phyloP scores from a whole-genome alignment of 2,888 invertebrate genomes.

The Argyresthia goedartella region DNA sequence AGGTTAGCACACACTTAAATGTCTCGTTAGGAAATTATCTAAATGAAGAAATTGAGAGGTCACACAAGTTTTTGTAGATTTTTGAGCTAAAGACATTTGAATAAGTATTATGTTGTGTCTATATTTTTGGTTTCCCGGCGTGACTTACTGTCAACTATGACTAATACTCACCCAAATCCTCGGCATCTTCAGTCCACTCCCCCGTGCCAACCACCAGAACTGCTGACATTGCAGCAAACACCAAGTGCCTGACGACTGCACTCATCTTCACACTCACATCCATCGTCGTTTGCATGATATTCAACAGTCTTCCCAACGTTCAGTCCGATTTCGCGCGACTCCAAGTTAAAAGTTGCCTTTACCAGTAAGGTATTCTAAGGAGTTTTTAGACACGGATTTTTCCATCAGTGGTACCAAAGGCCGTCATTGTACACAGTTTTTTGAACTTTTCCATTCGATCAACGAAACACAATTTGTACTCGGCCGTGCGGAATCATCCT shows the following conservation, averaged over 20 bases:
- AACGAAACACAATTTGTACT: too few relatives aligned
- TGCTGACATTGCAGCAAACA: slow-evolving; percentile 32
- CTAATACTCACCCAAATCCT: slow-evolving; percentile 50
- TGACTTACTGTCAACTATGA: too few relatives aligned
- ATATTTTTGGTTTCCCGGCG: too few relatives aligned
- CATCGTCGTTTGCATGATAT: neutral
- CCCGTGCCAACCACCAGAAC: slow-evolving; percentile 45
- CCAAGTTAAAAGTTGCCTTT: neutral
- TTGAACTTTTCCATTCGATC: too few relatives aligned
- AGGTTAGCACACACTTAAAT: too few relatives aligned
- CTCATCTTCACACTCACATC: slow-evolving; percentile 17
- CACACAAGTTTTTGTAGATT: too few relatives aligned
- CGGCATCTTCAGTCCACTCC: slow-evolving; percentile 64
- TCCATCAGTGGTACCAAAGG: neutral
- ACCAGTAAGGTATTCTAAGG: neutral
- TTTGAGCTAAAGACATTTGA: too few relatives aligned
- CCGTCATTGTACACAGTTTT: neutral
- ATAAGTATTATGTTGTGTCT: too few relatives aligned
- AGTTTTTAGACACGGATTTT: neutral
- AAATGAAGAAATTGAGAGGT: too few relatives aligned
- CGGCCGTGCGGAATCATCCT: too few relatives aligned
- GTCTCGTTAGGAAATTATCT: too few relatives aligned
- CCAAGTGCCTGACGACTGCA: slow-evolving; percentile 27
- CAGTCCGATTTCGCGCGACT: neutral
- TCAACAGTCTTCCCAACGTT: neutral